Base-by-base conservation (phyloP, 2,113 vertebrate species). In the Neodon shergylaensis region DNA sequence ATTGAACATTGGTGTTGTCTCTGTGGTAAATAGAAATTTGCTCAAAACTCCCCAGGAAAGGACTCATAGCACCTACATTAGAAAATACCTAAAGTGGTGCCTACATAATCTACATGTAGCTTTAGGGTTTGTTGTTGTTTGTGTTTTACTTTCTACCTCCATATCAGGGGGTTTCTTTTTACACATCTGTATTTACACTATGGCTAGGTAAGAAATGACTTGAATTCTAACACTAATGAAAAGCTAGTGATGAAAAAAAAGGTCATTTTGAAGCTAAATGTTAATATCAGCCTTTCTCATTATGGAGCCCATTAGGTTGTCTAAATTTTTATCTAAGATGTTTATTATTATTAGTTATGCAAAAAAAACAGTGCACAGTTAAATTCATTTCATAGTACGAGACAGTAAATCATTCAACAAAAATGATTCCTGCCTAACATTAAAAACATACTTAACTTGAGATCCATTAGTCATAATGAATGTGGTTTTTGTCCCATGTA, bases 241-340 rank as follows among this genome's bases (percentile, higher is more conserved):
- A 91, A 70, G 26, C 31, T 91, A 47, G 72, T 92, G 91, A 91
- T 63, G 95, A 89, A 70, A 94, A 65, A 81, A 96, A 98, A 97
- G 93, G 94, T 92, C 94, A 83, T 92, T 95, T 97, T 82, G 88
- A 97, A 95, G 93, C 96, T 97, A 97, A 97, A 94, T 85, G 88
- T 72, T 93, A 97, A 94, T 91, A 92, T 88, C 96, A 97, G 68
- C 65, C 82, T 97, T 95, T 82, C 79, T 96, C 84, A 94, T 93
- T 89, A 92, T 84, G 76, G 61, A 82, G 42, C 52, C 85, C 61
- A 68, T 91, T 88, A 95, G 21, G 28, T 96, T 97, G 74, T 89
- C 49, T 92, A 91, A 77, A 74, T 58, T 95, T 96, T 95, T 92
- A 70, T 94, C 65, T 88, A 91, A 92, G 52, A 86, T 95, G 91